Percentiles rank a stretch among this genome's conserved stretches.
Evolutionary conservation across 2,113 vertebrate genomes (phyloP).

Genomic region (Charina bottae): DNA sequence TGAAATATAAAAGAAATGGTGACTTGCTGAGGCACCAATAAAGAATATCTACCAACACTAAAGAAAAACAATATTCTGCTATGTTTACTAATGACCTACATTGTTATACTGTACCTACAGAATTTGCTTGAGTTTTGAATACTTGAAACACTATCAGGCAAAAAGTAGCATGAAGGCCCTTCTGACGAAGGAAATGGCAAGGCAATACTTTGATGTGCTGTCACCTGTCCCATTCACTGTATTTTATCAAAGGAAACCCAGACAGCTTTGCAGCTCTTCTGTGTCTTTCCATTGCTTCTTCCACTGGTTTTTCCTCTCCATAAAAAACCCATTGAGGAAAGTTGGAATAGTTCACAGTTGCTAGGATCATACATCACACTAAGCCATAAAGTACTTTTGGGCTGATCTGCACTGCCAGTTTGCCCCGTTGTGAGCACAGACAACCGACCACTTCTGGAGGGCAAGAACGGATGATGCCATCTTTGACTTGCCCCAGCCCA

Average conservation of each 20-base stretch:
- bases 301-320: background rate
- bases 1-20: background rate
- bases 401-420: background rate
- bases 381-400: background rate
- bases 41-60: conserved; percentile 23
- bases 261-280: background rate
- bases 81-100: too few species aligned
- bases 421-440: background rate
- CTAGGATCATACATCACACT: background rate
- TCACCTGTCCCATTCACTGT: background rate
- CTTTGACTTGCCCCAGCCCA: background rate
- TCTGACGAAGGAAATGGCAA: background rate
- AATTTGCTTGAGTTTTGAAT: background rate
- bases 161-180: background rate
- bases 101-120: background rate
- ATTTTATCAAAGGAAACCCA: background rate
- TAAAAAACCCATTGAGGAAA: background rate
- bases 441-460: background rate
- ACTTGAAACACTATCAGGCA: background rate
- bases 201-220: background rate
- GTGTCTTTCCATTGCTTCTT: background rate
- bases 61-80: conserved; percentile 10
- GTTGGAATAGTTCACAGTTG: background rate
- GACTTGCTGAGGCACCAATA: background rate
- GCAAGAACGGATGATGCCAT: background rate